These are phyloP conservation scores for Monochamus alternatus DNA, from an alignment of 2,888 invertebrate genomes.

Conservation along the genomic window DNA sequence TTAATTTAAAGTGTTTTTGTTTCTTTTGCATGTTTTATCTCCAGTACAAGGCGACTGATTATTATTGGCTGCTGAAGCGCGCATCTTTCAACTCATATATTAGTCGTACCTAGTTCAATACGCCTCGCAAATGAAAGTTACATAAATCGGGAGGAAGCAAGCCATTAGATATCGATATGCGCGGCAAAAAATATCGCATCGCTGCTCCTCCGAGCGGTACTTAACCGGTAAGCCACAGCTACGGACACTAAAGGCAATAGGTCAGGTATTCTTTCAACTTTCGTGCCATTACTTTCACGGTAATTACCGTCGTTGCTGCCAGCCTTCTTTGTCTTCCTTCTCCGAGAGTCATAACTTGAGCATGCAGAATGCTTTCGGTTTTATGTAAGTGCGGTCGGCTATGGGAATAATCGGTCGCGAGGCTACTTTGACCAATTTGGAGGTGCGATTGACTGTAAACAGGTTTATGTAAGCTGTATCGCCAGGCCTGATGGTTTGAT, in stretches of 20 bases:
- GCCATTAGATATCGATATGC: constrained; percentile 14
- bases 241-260: constrained; percentile 52
- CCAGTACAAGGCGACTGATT: too few relatives aligned
- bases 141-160: constrained; percentile 8
- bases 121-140: background rate
- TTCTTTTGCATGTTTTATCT: too few relatives aligned
- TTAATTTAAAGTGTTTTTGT: too few relatives aligned
- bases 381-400: constrained; percentile 1
- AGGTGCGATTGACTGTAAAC: background rate
- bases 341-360: constrained; percentile 11
- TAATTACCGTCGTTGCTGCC: constrained; percentile 44
- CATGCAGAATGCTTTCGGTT: constrained; percentile 20
- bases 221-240: constrained; percentile 46
- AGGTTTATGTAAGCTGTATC: background rate
- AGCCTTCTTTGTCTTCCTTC: constrained; percentile 34
- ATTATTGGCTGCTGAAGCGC: too few relatives aligned
- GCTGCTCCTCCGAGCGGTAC: constrained; percentile 9
- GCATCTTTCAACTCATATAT: too few relatives aligned
- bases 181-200: constrained; percentile 19
- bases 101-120: background rate
- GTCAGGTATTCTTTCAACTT: constrained; percentile 52
- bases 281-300: constrained; percentile 52
- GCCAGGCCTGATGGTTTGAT: background rate
- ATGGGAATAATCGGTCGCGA: background rate
- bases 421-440: background rate